These are phyloP conservation scores for Andrena fulva DNA, from an alignment of 2,888 invertebrate genomes.

Conservation along the genomic window DNA sequence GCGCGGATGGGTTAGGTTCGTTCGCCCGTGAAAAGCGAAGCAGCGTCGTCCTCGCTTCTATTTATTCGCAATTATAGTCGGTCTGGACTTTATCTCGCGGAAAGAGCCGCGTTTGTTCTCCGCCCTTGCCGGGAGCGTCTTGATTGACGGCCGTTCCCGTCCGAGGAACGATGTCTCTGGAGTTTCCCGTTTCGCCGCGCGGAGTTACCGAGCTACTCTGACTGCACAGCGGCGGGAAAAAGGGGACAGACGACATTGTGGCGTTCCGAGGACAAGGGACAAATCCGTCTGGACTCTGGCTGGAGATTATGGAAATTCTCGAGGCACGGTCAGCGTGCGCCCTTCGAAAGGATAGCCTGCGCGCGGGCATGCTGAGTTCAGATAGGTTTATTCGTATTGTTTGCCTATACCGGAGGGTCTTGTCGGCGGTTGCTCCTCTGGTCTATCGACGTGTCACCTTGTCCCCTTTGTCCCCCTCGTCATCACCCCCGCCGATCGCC, in stretches of 20 bases:
- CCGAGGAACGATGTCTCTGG: constrained; percentile 31
- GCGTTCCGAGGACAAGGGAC: constrained; percentile 50
- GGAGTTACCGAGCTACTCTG: not conserved
- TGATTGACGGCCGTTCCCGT: constrained; percentile 71
- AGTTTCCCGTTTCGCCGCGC: not conserved
- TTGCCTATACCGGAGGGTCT: constrained; percentile 59
- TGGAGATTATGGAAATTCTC: constrained; percentile 78
- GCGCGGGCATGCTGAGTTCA: constrained; percentile 19
- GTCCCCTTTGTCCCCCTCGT: constrained; percentile 28
- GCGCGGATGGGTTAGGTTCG: not conserved
- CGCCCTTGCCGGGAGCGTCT: constrained; percentile 56
- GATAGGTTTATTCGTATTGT: constrained; percentile 34
- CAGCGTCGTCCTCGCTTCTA: constrained; percentile 61
- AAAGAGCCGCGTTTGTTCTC: constrained; percentile 70
- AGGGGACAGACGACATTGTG: constrained; percentile 48
- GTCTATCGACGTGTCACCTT: constrained; percentile 51
- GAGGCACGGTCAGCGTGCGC: constrained; percentile 62
- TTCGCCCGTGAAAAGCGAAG: constrained; percentile 15
- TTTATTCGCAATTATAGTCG: constrained; percentile 78
- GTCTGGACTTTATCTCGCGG: constrained; percentile 65
- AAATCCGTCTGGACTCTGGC: constrained; percentile 52
- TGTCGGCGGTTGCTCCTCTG: constrained; percentile 55
- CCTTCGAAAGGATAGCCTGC: constrained; percentile 53
- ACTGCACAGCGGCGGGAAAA: constrained; percentile 20
- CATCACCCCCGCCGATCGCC: constrained; percentile 4